Evolutionary conservation across 2,113 vertebrate genomes (phyloP), one percentile per base, ranked within the genome.

Genomic region (Callopanchax toddi): DNA sequence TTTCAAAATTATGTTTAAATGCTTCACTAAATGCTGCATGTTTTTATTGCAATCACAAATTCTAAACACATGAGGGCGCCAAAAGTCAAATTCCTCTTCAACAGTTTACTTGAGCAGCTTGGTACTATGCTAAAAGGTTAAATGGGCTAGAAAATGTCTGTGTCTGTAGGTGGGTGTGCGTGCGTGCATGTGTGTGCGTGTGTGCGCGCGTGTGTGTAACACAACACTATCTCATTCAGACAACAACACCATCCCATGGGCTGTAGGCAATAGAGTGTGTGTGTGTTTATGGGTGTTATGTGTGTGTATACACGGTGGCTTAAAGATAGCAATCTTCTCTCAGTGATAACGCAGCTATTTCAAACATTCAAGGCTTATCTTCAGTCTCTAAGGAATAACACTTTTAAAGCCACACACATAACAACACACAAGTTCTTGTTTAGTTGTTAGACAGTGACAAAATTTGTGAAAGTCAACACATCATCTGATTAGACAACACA

Each of bases 341-440:
- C 54, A 65, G 39, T 60, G 77, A 82, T 76, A 78, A 60, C 20
- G 4, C 26, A 16, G 68, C 61, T 67, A 81, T 81, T 75, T 76
- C 49, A 82, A 79, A 84, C 68, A 83, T 70, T 74, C 72, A 51
- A 63, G 66, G 65, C 21, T 65, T 71, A 81, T 72, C 53, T 78
- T 74, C 78, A 74, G 74, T 64, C 82, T 74, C 76, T 20, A 43
- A 48, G 60, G 60, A 59, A 23, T 10, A 55, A 23, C 20, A 37
- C 22, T 20, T 71, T 71, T 15, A 4, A 57, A 21, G 18, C 43
- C 37, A 48, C 29, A 22, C 37, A 59, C 12, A 62, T n/a, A 29
- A 21, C 56, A 37, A 74, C 40, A 71, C 12, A 29, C 55, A 58
- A 71, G n/a, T n/a, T n/a, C n/a, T n/a, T n/a, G n/a, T n/a, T n/a